Conservation (phyloP, 2,113 vertebrate species). For the Passerina amoena region DNA sequence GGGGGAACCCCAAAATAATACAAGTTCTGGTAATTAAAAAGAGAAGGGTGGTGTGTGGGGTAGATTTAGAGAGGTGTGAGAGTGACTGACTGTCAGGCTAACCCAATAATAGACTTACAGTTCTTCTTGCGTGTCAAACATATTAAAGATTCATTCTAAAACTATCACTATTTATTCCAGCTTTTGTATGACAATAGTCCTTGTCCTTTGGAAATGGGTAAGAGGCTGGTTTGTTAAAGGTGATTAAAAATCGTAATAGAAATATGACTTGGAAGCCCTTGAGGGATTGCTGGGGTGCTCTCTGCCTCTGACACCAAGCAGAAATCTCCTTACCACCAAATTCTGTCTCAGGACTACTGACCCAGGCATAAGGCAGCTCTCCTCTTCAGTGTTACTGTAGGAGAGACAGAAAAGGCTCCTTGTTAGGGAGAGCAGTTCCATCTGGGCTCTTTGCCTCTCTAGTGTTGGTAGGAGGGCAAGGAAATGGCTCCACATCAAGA, state of each 20-base stretch:
- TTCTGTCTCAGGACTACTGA: neutral
- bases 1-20: neutral
- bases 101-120: neutral
- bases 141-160: neutral
- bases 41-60: neutral
- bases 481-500: neutral
- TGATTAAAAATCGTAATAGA: neutral
- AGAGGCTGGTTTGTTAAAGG: neutral
- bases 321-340: neutral
- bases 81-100: neutral
- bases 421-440: neutral
- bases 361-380: neutral
- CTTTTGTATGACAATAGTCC: neutral
- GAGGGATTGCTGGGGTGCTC: neutral
- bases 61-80: neutral
- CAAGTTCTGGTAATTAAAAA: neutral
- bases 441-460: rapidly evolving
- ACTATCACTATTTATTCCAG: neutral
- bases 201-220: neutral
- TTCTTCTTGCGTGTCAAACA: neutral
- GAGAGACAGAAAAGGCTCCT: neutral
- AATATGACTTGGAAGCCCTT: neutral
- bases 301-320: neutral
- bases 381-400: rapidly evolving
- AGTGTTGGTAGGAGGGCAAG: neutral